Conservation (phyloP, 2,113 vertebrate species). For the Platysteira castanea region DNA sequence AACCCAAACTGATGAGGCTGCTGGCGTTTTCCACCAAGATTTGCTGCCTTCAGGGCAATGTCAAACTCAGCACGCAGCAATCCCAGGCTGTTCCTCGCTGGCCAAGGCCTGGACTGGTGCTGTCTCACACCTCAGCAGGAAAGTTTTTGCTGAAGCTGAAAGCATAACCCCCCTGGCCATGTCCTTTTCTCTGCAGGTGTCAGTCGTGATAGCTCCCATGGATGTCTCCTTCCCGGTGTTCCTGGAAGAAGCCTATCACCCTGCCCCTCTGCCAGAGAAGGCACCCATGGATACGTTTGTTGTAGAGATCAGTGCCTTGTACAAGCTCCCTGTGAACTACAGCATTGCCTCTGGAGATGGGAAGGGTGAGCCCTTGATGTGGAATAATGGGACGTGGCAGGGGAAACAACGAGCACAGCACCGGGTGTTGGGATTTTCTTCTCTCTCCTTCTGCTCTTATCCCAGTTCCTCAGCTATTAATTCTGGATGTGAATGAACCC, state of each 20-base stretch:
- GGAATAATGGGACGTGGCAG: background rate
- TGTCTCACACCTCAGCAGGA: background rate
- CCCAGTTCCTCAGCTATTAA: background rate
- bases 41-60: background rate
- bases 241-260: slow-evolving; percentile 12
- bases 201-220: background rate
- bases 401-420: background rate
- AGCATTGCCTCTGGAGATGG: background rate
- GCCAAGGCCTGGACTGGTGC: background rate
- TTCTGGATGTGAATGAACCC: background rate
- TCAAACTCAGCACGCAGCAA: background rate
- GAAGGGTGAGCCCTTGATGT: background rate
- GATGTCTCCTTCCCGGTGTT: background rate
- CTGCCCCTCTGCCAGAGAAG: slow-evolving; percentile 38
- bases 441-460: background rate
- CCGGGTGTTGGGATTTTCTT: background rate
- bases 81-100: background rate
- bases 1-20: background rate
- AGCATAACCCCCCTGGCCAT: background rate
- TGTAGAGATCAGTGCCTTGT: background rate
- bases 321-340: slow-evolving; percentile 21
- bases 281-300: background rate
- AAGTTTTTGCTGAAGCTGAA: background rate
- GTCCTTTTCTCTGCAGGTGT: slow-evolving; percentile 22
- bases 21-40: background rate